phyloP scores from a whole-genome alignment of 2,113 vertebrate species.

The Theristicus caerulescens region DNA sequence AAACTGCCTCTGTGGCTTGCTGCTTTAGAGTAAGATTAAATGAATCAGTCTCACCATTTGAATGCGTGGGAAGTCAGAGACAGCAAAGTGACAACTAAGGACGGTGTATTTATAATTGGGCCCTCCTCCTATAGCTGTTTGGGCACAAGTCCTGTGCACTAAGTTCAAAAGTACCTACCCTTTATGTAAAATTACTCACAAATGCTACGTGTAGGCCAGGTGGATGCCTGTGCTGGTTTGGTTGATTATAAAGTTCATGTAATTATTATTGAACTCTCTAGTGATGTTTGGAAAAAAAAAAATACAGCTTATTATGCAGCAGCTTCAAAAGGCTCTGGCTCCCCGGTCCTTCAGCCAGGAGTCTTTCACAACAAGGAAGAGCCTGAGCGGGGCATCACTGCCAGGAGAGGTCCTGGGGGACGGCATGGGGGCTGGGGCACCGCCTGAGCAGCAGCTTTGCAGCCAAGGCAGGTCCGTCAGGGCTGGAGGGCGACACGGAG shows the following conservation, averaged over 20 bases:
- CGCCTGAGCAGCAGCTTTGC: neutral
- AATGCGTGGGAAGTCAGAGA: conserved; percentile 63
- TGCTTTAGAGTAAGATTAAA: conserved; percentile 62
- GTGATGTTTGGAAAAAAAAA: neutral
- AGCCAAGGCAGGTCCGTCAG: neutral
- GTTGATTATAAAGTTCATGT: conserved; percentile 32
- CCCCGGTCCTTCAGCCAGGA: neutral
- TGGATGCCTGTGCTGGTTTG: neutral
- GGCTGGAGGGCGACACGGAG: fast-evolving
- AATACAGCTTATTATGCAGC: neutral
- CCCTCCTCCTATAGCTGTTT: conserved; percentile 22
- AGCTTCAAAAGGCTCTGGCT: conserved; percentile 32
- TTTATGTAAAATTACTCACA: conserved; percentile 27
- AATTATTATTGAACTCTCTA: conserved; percentile 26
- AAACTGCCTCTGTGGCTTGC: conserved; percentile 39
- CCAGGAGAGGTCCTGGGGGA: neutral
- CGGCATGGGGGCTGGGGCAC: neutral
- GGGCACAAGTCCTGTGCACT: neutral
- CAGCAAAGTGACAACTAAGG: conserved; percentile 52
- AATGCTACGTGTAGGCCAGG: neutral
- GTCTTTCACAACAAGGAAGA: neutral
- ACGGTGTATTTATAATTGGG: conserved; percentile 37
- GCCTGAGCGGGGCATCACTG: neutral
- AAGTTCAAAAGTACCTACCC: conserved; percentile 6
- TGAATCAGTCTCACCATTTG: conserved; percentile 61